Conservation (phyloP, 1,140 invertebrate genomes). For the Trichomalopsis sarcophagae region DNA sequence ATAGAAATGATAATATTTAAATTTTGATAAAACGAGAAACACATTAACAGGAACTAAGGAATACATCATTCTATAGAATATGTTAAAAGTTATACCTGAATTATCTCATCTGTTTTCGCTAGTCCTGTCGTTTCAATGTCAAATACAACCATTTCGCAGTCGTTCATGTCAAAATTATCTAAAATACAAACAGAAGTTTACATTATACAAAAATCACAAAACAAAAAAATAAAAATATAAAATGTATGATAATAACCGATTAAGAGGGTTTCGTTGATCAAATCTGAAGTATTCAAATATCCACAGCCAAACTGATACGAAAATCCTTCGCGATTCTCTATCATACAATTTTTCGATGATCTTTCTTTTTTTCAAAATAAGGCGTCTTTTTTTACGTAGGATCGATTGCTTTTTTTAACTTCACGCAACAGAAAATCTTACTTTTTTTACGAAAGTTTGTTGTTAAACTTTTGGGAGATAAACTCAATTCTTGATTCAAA, state of each 20-base stretch:
- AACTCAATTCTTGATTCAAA: constrained; percentile 16
- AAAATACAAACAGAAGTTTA: constrained; percentile 5
- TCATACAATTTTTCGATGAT: constrained; percentile 1
- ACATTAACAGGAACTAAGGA: too few relatives aligned
- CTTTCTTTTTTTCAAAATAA: constrained; percentile 40
- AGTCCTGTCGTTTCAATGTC: constrained; percentile 45
- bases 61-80: neutral
- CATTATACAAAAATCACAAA: neutral
- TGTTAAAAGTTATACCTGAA: constrained; percentile 29
- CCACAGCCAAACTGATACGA: constrained; percentile 36
- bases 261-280: constrained; percentile 20
- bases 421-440: neutral
- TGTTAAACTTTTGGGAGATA: constrained; percentile 35
- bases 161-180: neutral
- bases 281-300: constrained; percentile 34
- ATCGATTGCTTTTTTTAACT: constrained; percentile 24
- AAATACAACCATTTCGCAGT: constrained; percentile 30
- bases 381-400: neutral
- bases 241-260: constrained; percentile 19
- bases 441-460: constrained; percentile 37
- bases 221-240: constrained; percentile 13
- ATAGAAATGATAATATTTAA: neutral
- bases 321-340: constrained; percentile 36
- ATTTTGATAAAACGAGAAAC: neutral
- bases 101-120: constrained; percentile 30